These are phyloP conservation scores for Ivindomyrus marchei DNA, from an alignment of 2,113 vertebrate genomes.

Conservation along the genomic window DNA sequence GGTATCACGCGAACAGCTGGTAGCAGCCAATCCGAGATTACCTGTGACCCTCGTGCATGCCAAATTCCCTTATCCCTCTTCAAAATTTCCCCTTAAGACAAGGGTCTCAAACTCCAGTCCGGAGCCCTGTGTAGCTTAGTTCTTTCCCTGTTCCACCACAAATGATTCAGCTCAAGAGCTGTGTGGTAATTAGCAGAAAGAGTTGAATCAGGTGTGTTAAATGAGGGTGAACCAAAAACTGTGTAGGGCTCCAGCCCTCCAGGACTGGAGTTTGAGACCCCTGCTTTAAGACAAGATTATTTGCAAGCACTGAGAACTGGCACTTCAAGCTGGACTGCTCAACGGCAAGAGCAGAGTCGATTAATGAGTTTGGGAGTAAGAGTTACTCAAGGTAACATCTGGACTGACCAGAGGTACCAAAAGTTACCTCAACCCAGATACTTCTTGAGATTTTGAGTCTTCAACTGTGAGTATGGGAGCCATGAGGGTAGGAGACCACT, in stretches of 20 bases:
- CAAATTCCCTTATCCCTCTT: background rate
- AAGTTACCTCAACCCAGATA: background rate
- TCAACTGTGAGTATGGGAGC: background rate
- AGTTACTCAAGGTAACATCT: background rate
- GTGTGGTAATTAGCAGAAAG: too few relatives aligned
- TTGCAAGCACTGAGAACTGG: background rate
- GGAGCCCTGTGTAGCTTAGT: too few relatives aligned
- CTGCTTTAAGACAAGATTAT: background rate
- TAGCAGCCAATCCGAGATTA: background rate
- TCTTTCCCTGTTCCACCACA: too few relatives aligned
- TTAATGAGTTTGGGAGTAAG: background rate
- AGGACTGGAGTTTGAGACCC: too few relatives aligned
- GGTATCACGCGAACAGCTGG: background rate
- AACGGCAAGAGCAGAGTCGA: background rate
- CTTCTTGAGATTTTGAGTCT: background rate
- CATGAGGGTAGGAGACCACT: background rate
- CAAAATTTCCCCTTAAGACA: background rate
- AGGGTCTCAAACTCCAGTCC: too few relatives aligned
- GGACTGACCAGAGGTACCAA: background rate
- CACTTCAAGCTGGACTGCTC: background rate
- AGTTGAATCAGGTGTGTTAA: too few relatives aligned
- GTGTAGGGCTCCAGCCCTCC: too few relatives aligned
- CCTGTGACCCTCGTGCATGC: background rate
- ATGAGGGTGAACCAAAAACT: too few relatives aligned
- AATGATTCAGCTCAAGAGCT: too few relatives aligned